These are phyloP conservation scores for Apodemia zela DNA, from an alignment of 2,888 invertebrate genomes.

Conservation along the genomic window DNA sequence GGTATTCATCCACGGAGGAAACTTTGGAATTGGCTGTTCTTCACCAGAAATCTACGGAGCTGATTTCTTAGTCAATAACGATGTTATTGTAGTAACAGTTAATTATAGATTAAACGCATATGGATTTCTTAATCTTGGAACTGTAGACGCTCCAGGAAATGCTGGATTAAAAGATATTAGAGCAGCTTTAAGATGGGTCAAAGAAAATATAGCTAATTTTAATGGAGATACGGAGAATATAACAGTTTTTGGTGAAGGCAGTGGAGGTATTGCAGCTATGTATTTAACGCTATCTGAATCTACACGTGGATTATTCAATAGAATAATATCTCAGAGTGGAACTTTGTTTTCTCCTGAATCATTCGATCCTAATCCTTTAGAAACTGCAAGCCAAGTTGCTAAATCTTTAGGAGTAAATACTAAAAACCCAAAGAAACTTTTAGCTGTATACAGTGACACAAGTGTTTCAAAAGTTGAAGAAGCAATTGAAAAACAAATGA, in stretches of 20 bases:
- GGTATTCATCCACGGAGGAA: constrained; percentile 75
- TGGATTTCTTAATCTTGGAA: constrained; percentile 67
- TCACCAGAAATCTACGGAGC: constrained; percentile 66
- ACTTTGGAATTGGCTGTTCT: constrained; percentile 66
- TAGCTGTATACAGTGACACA: constrained; percentile 51
- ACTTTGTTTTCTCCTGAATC: constrained; percentile 57
- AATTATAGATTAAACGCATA: constrained; percentile 73
- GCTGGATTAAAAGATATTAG: constrained; percentile 72
- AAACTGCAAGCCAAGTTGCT: constrained; percentile 61
- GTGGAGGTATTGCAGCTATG: constrained; percentile 64
- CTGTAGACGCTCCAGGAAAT: constrained; percentile 66
- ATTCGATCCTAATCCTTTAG: constrained; percentile 52
- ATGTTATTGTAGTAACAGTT: constrained; percentile 65
- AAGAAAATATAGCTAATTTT: constrained; percentile 58
- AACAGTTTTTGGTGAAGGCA: constrained; percentile 69
- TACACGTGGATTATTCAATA: constrained; percentile 63
- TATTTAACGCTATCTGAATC: constrained; percentile 61
- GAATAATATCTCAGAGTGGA: constrained; percentile 66
- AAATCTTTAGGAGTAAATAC: constrained; percentile 57
- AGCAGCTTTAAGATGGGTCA: constrained; percentile 67
- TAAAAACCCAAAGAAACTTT: constrained; percentile 48
- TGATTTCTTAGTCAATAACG: constrained; percentile 64
- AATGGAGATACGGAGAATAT: constrained; percentile 65
- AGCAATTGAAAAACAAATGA: constrained; percentile 67
- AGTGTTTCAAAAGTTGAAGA: constrained; percentile 54